Evolutionary conservation across 2,113 vertebrate species (phyloP), one percentile per base, ranked within the genome.

Genomic region (Phyllostomus discolor): DNA sequence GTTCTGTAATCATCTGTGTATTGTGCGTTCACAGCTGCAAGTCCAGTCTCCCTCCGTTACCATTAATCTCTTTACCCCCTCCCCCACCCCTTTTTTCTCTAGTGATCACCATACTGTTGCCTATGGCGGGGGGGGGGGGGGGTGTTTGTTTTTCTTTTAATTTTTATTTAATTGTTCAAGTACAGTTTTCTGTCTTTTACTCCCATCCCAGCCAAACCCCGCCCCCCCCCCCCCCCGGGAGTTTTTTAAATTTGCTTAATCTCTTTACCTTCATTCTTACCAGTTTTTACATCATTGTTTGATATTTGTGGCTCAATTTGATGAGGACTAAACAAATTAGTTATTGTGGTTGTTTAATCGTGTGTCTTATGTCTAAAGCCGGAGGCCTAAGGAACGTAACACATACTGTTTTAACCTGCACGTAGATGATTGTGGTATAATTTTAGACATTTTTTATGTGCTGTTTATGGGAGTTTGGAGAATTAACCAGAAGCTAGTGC

Each of bases 271-370:
- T 46, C 24, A 9, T 19, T 64, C 46, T 50, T 24, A 12, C 17
- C 70, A 31, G 38, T 33, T 89, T 35, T 31, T 41, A 20, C 26
- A 19, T 52, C 20, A 1, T 24, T 17, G 38, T n/a, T 48, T 16
- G 0, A 0, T 19, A 5, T 3, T 48, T 80, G 31, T 76, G 79
- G 62, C 31, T 82, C 20, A 0, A 1, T 54, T 24, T 50, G 64
- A 14, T 62, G n/a, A 2, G 9, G 20, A 9, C 41, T 7, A 11
- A 7, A 1, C 33, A 11, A 8, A 1, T 31, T 1, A 0, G n/a
- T 16, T 20, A 1, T 2, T 52, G 33, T 0, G 0, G 20, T 46
- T 43, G 0, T 33, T 0, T 8, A 0, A 3, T 4, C 7, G 2
- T 4, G 1, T 28, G 11, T 24, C 48, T 17, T 8, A 31, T 3